These are phyloP conservation scores for Palythoa grandis DNA, from an alignment of 92 coral and sea anemone species.

Conservation along the genomic window DNA sequence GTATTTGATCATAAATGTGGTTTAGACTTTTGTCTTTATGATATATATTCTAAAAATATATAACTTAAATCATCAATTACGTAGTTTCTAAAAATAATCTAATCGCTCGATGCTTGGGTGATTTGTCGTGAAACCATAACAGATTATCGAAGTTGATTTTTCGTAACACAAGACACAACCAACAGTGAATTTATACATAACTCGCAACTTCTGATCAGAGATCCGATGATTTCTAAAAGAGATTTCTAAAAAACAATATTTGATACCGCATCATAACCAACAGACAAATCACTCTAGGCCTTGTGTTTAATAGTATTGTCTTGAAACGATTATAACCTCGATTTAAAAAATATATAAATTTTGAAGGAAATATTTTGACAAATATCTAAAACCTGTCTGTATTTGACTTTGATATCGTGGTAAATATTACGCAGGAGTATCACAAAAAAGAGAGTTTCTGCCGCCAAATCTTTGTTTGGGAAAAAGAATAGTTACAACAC, in stretches of 20 bases:
- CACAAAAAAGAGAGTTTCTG: background rate
- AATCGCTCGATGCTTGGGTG: background rate
- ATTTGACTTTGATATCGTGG: background rate
- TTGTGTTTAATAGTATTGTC: background rate
- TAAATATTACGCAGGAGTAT: background rate
- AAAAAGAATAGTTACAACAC: too few species aligned
- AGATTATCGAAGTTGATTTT: background rate
- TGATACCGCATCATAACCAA: background rate
- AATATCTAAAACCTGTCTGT: background rate
- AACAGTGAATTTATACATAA: background rate
- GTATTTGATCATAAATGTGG: background rate
- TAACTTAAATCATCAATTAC: background rate
- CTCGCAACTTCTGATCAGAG: background rate
- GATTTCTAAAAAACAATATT: background rate
- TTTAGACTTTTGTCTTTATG: background rate
- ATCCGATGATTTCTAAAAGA: conserved; percentile 46
- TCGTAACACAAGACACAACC: conserved; percentile 8
- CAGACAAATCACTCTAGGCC: background rate
- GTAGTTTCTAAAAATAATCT: conserved; percentile 24
- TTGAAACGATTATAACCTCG: background rate
- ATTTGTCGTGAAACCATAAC: background rate
- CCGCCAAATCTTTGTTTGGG: background rate
- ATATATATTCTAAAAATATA: background rate
- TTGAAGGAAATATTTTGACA: background rate
- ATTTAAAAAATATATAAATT: too few species aligned